Percentiles rank a stretch among this genome's conserved stretches.
These are phyloP conservation scores for Anthrax anthrax DNA, from an alignment of 2,888 invertebrate species.

Conservation along the genomic window DNA sequence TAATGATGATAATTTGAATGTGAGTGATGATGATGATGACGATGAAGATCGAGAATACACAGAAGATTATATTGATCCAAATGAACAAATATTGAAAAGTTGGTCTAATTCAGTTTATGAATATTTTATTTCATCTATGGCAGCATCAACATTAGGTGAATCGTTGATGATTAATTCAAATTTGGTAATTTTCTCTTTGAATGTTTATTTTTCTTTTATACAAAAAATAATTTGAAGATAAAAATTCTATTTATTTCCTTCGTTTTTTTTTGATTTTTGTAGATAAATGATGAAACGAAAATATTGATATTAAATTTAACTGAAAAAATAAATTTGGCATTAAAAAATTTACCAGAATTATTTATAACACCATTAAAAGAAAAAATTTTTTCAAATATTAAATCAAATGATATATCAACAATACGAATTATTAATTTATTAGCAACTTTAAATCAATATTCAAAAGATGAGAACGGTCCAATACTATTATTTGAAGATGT, in stretches of 20 bases:
- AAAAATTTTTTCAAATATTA: conserved; percentile 18
- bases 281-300: conserved; percentile 12
- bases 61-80: conserved; percentile 27
- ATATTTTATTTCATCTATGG: conserved; percentile 20
- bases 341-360: conserved; percentile 19
- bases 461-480: conserved; percentile 24
- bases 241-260: not conserved
- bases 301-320: conserved; percentile 19
- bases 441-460: conserved; percentile 16
- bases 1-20: conserved; percentile 5
- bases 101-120: conserved; percentile 24
- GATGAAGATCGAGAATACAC: conserved; percentile 22
- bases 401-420: conserved; percentile 15
- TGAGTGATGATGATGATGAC: not conserved
- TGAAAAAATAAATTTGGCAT: conserved; percentile 19
- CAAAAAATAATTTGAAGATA: not conserved
- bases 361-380: conserved; percentile 19
- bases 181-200: conserved; percentile 9
- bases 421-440: not conserved
- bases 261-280: not conserved
- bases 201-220: not conserved
- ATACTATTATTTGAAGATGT: conserved; percentile 25
- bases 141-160: conserved; percentile 20
- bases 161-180: conserved; percentile 13
- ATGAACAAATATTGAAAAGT: conserved; percentile 23